Percentiles rank a stretch among this genome's conserved stretches.
These are phyloP conservation scores for Drosophila cognata DNA, from an alignment of 2,888 invertebrate genomes.

Conservation along the genomic window DNA sequence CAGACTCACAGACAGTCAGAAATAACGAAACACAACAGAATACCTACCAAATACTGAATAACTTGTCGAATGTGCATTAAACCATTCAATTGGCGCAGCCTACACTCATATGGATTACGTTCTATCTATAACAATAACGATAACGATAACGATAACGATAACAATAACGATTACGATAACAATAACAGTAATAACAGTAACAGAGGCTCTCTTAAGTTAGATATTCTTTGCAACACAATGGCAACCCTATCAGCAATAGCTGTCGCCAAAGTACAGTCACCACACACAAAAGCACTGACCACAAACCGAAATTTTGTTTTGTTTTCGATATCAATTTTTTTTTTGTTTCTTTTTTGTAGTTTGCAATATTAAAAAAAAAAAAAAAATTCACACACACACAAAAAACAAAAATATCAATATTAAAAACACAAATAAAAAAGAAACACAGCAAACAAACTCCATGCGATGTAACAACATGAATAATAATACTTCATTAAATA, in stretches of 20 bases:
- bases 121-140: conserved; percentile 20
- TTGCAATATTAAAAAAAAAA: conserved; percentile 53
- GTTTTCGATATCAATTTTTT: conserved; percentile 60
- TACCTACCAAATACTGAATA: conserved; percentile 58
- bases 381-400: not conserved
- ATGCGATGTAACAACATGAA: conserved; percentile 45
- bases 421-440: conserved; percentile 27
- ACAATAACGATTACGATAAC: conserved; percentile 39
- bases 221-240: conserved; percentile 64
- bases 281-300: conserved; percentile 36
- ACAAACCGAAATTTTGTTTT: conserved; percentile 72
- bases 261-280: conserved; percentile 60
- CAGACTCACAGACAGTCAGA: conserved; percentile 54
- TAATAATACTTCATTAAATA: conserved; percentile 55
- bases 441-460: conserved; percentile 17
- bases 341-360: conserved; percentile 70
- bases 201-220: conserved; percentile 81
- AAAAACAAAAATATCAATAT: conserved; percentile 12
- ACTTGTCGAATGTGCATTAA: conserved; percentile 70
- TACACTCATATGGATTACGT: conserved; percentile 59
- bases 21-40: conserved; percentile 32
- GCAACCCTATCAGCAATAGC: conserved; percentile 55
- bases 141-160: conserved; percentile 18
- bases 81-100: conserved; percentile 62
- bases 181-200: conserved; percentile 52